Percentiles rank a stretch among this genome's conserved stretches.
These are phyloP conservation scores for Cerastis leucographa DNA, from an alignment of 2,888 invertebrate genomes.

Conservation along the genomic window DNA sequence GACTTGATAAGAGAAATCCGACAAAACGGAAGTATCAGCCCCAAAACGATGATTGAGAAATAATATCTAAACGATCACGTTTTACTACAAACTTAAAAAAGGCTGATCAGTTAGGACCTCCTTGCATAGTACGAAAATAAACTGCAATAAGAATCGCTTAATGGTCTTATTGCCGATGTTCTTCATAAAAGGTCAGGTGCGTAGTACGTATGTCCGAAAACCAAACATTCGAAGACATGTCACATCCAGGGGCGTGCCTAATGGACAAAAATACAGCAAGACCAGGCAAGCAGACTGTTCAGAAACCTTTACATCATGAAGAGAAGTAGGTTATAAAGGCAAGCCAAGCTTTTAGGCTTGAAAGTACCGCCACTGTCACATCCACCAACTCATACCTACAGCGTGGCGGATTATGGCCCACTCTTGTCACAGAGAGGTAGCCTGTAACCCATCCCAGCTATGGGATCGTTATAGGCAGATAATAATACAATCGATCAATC, in stretches of 20 bases:
- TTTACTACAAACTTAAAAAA: not conserved
- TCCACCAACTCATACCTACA: not conserved
- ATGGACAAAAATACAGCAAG: no score
- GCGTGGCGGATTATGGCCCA: not conserved
- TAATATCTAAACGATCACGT: conserved; percentile 37
- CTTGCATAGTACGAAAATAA: not conserved
- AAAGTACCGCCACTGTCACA: no score
- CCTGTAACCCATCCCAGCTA: not conserved
- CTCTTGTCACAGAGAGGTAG: not conserved
- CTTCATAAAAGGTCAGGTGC: not conserved
- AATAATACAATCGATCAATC: not conserved
- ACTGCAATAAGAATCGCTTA: not conserved
- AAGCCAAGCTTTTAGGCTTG: no score
- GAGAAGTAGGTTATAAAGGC: no score
- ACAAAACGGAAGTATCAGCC: not conserved
- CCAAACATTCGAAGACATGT: not conserved
- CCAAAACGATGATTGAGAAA: conserved; percentile 21
- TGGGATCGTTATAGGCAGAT: not conserved
- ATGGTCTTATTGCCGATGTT: not conserved
- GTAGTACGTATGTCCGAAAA: not conserved
- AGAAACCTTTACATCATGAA: no score
- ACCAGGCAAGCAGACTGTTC: no score
- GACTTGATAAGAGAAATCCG: not conserved
- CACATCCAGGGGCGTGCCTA: no score
- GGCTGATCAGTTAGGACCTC: not conserved